Evolutionary conservation across 2,797 vertebrate species (phyloP).

Genomic region (Anabacerthia variegaticeps): DNA sequence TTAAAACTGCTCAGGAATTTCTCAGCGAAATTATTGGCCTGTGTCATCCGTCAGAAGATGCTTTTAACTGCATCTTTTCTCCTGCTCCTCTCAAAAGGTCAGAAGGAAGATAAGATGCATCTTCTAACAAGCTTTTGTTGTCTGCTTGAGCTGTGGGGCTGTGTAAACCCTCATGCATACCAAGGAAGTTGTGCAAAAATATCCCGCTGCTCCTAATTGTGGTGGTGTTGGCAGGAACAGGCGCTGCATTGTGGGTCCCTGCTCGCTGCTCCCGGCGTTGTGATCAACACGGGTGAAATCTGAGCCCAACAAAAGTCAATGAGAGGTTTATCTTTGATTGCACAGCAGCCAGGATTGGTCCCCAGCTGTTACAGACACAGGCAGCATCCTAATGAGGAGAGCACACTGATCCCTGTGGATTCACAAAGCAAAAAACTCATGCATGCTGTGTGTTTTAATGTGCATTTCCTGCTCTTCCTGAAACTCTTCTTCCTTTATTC

Average conservation of each 20-base stretch:
- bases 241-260: neutral
- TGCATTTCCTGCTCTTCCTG: neutral
- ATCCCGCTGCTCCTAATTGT: neutral
- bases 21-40: neutral
- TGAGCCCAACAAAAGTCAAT: conserved; percentile 37
- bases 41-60: neutral
- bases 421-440: neutral
- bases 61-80: neutral
- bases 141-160: neutral
- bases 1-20: neutral
- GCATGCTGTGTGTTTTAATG: neutral
- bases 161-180: neutral
- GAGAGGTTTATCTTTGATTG: conserved; percentile 35
- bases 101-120: neutral
- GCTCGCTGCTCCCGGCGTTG: neutral
- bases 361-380: conserved; percentile 8
- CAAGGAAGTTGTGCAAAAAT: neutral
- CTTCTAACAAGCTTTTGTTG: neutral
- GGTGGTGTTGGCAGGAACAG: neutral
- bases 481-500: neutral
- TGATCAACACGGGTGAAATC: neutral
- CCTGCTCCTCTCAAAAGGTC: neutral
- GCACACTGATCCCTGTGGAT: rapidly evolving
- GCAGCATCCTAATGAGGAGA: neutral
- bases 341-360: conserved; percentile 1